Conservation (phyloP, 2,888 invertebrate genomes). For the Deroplatys truncata region DNA sequence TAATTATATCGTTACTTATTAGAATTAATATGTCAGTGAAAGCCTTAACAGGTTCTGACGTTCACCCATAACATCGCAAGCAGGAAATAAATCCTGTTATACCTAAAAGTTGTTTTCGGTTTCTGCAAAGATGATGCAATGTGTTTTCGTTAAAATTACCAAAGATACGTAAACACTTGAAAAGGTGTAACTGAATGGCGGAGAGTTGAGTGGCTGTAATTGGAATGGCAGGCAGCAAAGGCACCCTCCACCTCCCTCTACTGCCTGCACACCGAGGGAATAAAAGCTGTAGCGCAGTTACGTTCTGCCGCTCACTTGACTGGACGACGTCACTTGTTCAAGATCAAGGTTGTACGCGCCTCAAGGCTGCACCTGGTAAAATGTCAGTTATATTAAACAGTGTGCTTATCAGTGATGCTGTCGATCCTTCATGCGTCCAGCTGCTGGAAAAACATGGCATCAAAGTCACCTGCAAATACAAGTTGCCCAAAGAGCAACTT, state of each 20-base stretch:
- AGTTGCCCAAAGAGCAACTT: constrained; percentile 73
- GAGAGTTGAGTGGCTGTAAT: neutral
- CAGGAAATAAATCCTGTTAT: neutral
- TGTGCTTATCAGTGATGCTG: constrained; percentile 90
- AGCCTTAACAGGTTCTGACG: too few species aligned
- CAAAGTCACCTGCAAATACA: constrained; percentile 72
- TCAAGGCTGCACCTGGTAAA: neutral
- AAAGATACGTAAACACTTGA: neutral
- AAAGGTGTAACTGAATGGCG: neutral
- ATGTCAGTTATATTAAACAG: constrained; percentile 59
- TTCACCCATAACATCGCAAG: too few species aligned
- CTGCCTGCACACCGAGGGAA: neutral
- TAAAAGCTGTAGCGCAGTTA: neutral
- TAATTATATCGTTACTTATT: too few species aligned
- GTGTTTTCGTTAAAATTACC: neutral
- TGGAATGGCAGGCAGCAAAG: neutral
- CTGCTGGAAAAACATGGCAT: constrained; percentile 74
- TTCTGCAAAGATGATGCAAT: neutral
- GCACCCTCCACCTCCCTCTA: neutral
- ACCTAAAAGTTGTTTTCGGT: neutral
- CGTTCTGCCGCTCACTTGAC: neutral
- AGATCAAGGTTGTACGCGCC: neutral
- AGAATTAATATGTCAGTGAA: too few species aligned
- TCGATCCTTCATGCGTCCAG: constrained; percentile 80
- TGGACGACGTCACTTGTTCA: neutral